Conservation (phyloP, 2,113 vertebrate genomes). For the Melanerpes aurifrons region DNA sequence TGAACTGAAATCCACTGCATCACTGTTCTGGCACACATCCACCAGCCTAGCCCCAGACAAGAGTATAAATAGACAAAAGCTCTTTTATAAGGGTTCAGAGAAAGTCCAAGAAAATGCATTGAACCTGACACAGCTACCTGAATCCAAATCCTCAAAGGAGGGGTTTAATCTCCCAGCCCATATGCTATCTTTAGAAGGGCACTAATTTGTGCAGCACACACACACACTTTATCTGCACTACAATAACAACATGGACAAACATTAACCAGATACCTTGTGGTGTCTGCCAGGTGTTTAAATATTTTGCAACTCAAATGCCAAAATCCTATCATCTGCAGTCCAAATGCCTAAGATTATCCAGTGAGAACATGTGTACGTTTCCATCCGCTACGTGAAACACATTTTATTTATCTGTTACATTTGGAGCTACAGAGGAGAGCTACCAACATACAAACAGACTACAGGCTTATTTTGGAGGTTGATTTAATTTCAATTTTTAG, state of each 20-base stretch:
- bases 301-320: slow-evolving; percentile 15
- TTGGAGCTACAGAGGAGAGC: neutral
- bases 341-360: neutral
- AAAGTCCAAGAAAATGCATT: slow-evolving; percentile 34
- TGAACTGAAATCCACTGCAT: neutral
- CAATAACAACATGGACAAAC: slow-evolving; percentile 13
- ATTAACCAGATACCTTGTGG: slow-evolving; percentile 42
- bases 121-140: neutral
- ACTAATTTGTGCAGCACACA: slow-evolving; percentile 16
- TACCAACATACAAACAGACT: neutral
- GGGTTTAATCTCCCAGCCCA: neutral
- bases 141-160: neutral
- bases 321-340: neutral
- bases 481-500: neutral
- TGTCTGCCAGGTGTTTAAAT: slow-evolving; percentile 41
- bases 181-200: slow-evolving; percentile 25
- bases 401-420: neutral
- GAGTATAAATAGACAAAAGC: slow-evolving; percentile 47
- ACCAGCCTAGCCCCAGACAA: slow-evolving; percentile 50
- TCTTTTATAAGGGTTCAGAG: slow-evolving; percentile 49
- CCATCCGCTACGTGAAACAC: neutral
- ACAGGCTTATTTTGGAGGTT: neutral
- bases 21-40: slow-evolving; percentile 38
- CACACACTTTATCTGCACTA: neutral
- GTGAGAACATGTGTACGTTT: neutral